These are phyloP conservation scores for Spondyliosoma cantharus DNA, from an alignment of 2,797 vertebrate genomes.

Conservation along the genomic window DNA sequence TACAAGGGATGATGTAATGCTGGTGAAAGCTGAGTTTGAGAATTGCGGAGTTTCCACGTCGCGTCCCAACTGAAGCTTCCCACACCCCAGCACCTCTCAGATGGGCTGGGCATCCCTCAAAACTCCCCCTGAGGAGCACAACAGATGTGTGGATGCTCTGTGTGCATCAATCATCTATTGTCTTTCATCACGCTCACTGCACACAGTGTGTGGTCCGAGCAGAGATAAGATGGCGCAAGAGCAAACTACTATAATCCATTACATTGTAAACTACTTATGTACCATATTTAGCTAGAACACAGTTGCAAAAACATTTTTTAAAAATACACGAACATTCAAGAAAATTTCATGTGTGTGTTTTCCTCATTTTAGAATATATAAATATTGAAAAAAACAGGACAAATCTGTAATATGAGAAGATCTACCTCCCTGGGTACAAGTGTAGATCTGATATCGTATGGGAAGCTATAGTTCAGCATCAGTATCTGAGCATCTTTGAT, in stretches of 20 bases:
- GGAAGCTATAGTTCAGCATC: slow-evolving; percentile 27
- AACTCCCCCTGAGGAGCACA: slow-evolving; percentile 73
- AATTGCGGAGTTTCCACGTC: slow-evolving; percentile 69
- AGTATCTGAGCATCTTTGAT: slow-evolving; percentile 34
- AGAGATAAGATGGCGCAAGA: slow-evolving; percentile 63
- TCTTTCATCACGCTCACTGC: slow-evolving; percentile 73
- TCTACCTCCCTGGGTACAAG: not conserved
- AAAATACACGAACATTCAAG: not conserved
- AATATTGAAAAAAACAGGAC: not conserved
- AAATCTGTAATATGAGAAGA: slow-evolving; percentile 7
- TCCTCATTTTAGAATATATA: not conserved
- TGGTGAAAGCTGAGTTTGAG: slow-evolving; percentile 72
- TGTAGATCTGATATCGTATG: not conserved
- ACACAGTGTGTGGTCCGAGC: slow-evolving; percentile 73
- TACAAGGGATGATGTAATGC: slow-evolving; percentile 78
- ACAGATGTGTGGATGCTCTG: slow-evolving; percentile 79
- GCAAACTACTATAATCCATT: slow-evolving; percentile 48
- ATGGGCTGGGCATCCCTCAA: slow-evolving; percentile 74
- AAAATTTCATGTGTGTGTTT: slow-evolving; percentile 14
- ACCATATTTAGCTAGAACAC: slow-evolving; percentile 27
- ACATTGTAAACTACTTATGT: slow-evolving; percentile 36
- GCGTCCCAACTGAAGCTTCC: slow-evolving; percentile 69
- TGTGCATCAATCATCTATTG: slow-evolving; percentile 78
- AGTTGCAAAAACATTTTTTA: slow-evolving; percentile 30
- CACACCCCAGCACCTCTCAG: slow-evolving; percentile 71